Conservation (phyloP, 2,113 vertebrate species). For the Chitala chitala region DNA sequence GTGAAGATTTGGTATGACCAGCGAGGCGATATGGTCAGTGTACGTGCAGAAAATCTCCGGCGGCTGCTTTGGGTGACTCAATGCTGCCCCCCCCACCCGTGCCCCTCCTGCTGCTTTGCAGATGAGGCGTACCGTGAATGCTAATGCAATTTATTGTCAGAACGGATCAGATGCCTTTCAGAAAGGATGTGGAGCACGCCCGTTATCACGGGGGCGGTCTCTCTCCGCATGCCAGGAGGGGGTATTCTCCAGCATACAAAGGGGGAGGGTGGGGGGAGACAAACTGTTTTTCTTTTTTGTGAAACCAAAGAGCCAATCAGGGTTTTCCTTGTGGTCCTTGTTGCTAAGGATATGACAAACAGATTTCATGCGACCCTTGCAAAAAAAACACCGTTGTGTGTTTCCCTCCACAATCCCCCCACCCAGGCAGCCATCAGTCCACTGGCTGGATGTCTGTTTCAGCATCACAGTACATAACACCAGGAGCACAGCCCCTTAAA, state of each 20-base stretch:
- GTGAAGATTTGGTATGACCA: background rate
- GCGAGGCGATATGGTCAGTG: background rate
- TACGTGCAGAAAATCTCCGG: background rate
- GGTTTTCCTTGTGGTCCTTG: constrained; percentile 16
- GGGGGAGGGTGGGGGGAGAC: background rate
- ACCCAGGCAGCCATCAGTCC: background rate
- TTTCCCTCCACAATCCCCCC: background rate
- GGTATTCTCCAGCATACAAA: constrained; percentile 18
- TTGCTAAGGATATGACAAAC: constrained; percentile 19
- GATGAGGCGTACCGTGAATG: constrained; percentile 12
- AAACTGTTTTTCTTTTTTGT: constrained; percentile 1
- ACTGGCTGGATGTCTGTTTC: background rate
- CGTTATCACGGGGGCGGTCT: constrained; percentile 10
- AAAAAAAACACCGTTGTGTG: background rate
- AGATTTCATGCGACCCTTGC: constrained; percentile 14
- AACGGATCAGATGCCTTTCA: constrained; percentile 18
- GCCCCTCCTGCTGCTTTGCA: background rate
- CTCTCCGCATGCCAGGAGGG: background rate
- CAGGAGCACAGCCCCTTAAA: too few relatives aligned
- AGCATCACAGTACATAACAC: background rate
- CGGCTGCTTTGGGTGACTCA: background rate
- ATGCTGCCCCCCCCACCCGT: background rate
- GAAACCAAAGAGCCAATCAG: constrained; percentile 16
- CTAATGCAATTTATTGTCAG: constrained; percentile 23
- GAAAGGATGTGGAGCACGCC: background rate